Conservation (phyloP, 2,888 invertebrate species). For the Atherix ibis region DNA sequence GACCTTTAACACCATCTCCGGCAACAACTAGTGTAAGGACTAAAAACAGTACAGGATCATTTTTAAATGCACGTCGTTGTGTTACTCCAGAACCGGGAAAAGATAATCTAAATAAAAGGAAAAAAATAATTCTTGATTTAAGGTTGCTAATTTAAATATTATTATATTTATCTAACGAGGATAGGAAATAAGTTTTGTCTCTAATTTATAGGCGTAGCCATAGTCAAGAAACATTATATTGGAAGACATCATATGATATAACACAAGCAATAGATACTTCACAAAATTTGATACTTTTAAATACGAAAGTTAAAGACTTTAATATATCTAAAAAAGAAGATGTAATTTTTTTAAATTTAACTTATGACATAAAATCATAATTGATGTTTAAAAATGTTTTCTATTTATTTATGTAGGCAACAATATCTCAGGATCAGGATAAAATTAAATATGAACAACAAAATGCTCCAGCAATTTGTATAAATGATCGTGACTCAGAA, state of each 20-base stretch:
- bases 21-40: constrained; percentile 59
- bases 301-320: too few relatives aligned
- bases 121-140: constrained; percentile 56
- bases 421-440: too few relatives aligned
- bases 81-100: constrained; percentile 53
- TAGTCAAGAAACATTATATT: constrained; percentile 37
- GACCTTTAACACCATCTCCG: constrained; percentile 66
- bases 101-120: constrained; percentile 36
- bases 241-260: constrained; percentile 34
- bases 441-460: too few relatives aligned
- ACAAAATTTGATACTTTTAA: too few relatives aligned
- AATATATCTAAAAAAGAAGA: too few relatives aligned
- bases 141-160: constrained; percentile 34
- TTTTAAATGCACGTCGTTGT: constrained; percentile 38
- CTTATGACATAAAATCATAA: too few relatives aligned
- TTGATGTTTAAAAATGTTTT: too few relatives aligned
- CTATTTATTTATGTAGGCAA: too few relatives aligned
- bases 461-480: constrained; percentile 20
- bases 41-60: constrained; percentile 43
- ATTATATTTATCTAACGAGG: background rate
- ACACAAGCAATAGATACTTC: constrained; percentile 23
- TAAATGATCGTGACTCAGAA: constrained; percentile 26
- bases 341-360: too few relatives aligned
- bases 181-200: background rate
- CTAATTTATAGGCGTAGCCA: constrained; percentile 21